phyloP scores from a whole-genome alignment of 1,140 invertebrate genomes.

The Monomorium pharaonis region DNA sequence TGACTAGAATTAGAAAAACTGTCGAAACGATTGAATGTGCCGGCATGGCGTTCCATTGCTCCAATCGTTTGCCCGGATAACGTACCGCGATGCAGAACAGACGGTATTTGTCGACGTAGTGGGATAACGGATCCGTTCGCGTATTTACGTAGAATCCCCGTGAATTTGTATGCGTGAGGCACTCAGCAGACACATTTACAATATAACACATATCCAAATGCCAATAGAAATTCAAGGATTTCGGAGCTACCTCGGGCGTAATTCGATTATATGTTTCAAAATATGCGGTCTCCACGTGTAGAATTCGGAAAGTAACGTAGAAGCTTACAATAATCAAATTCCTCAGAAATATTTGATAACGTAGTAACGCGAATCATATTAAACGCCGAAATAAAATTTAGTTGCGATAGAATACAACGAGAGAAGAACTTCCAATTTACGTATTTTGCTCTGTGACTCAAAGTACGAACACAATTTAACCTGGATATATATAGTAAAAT shows the following conservation, averaged over 20 bases:
- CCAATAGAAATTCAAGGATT: constrained; percentile 65
- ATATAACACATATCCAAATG: constrained; percentile 18
- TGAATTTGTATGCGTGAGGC: constrained; percentile 25
- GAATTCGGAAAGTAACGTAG: constrained; percentile 39
- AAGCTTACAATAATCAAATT: constrained; percentile 41
- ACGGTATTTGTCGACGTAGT: constrained; percentile 49
- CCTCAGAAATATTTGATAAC: constrained; percentile 39
- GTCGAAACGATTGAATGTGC: constrained; percentile 11
- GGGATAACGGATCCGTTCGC: constrained; percentile 38
- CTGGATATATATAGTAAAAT: not conserved
- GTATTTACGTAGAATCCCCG: constrained; percentile 47
- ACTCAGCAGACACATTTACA: not conserved
- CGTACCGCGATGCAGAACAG: constrained; percentile 15
- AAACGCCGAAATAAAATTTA: constrained; percentile 14
- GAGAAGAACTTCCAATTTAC: not conserved
- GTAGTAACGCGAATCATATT: constrained; percentile 13
- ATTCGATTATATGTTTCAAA: constrained; percentile 53
- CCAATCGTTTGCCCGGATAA: constrained; percentile 26
- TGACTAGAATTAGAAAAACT: constrained; percentile 30
- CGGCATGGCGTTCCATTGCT: constrained; percentile 23
- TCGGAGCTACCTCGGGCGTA: constrained; percentile 37
- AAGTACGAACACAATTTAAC: not conserved
- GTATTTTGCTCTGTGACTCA: not conserved
- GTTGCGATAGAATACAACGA: not conserved
- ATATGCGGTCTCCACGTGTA: constrained; percentile 37